Percentiles rank a stretch among this genome's conserved stretches.
phyloP scores from a whole-genome alignment of 2,888 invertebrate genomes.

The Coremacera marginata region DNA sequence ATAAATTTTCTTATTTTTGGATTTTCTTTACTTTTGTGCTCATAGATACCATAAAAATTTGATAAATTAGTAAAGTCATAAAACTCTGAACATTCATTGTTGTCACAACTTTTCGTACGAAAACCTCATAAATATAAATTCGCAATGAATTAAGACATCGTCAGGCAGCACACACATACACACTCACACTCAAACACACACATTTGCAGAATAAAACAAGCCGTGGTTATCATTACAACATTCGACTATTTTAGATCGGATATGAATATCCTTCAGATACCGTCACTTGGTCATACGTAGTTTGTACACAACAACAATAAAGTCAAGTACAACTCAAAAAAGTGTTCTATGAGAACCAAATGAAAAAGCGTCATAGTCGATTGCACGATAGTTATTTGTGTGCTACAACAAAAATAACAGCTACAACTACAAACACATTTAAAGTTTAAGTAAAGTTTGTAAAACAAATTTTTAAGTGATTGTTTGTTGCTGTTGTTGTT shows the following conservation, averaged over 20 bases:
- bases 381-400: conserved; percentile 25
- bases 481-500: conserved; percentile 1
- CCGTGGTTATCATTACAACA: conserved; percentile 28
- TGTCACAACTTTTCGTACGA: conserved; percentile 33
- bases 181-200: conserved; percentile 34
- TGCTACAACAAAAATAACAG: conserved; percentile 24
- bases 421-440: conserved; percentile 31
- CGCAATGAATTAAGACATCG: conserved; percentile 35
- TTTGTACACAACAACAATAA: conserved; percentile 3
- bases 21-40: background rate
- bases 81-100: conserved; percentile 57
- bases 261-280: conserved; percentile 40
- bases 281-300: conserved; percentile 21
- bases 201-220: conserved; percentile 35
- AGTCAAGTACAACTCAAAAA: conserved; percentile 44
- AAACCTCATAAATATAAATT: conserved; percentile 28
- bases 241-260: conserved; percentile 21
- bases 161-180: conserved; percentile 26
- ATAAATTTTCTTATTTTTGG: background rate
- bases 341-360: conserved; percentile 30
- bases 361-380: conserved; percentile 44
- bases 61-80: conserved; percentile 66
- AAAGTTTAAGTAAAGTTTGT: conserved; percentile 43
- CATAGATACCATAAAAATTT: conserved; percentile 44
- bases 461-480: conserved; percentile 37